phyloP scores from a whole-genome alignment of 2,888 invertebrate species.

The Erebia aethiops region DNA sequence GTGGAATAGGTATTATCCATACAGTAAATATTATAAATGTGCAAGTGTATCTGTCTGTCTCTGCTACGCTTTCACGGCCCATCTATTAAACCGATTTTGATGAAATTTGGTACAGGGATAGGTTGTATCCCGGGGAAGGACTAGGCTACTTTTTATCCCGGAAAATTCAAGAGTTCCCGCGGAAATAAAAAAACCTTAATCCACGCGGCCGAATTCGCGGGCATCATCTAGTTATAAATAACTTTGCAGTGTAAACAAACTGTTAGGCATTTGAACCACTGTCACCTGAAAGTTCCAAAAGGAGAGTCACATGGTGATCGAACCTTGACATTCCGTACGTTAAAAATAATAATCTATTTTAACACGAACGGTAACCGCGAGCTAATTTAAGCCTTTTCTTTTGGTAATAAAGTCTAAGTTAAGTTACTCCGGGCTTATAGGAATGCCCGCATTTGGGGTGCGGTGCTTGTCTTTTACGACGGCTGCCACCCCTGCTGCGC shows the following conservation, averaged over 20 bases:
- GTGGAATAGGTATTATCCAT: neutral
- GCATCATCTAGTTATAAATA: neutral
- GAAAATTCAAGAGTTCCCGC: too few species aligned
- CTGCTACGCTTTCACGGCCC: too few species aligned
- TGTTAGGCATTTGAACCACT: constrained; percentile 17
- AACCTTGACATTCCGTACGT: constrained; percentile 80
- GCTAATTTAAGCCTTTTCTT: constrained; percentile 53
- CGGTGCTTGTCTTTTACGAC: constrained; percentile 68
- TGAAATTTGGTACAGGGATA: too few species aligned
- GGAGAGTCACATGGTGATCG: constrained; percentile 72
- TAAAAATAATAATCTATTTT: constrained; percentile 81
- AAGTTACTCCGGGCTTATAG: constrained; percentile 40
- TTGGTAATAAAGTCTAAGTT: constrained; percentile 53
- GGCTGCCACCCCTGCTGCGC: constrained; percentile 72
- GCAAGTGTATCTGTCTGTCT: too few species aligned
- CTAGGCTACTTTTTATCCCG: too few species aligned
- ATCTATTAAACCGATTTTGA: too few species aligned
- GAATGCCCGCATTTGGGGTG: constrained; percentile 73
- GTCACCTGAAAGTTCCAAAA: constrained; percentile 66
- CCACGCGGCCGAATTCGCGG: too few species aligned
- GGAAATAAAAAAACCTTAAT: too few species aligned
- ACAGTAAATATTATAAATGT: too few species aligned
- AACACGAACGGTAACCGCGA: constrained; percentile 42
- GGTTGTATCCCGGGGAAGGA: too few species aligned
- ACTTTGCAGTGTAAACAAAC: neutral